Base-by-base conservation (phyloP, 2,888 invertebrate genomes). In the Salpingus planirostris region DNA sequence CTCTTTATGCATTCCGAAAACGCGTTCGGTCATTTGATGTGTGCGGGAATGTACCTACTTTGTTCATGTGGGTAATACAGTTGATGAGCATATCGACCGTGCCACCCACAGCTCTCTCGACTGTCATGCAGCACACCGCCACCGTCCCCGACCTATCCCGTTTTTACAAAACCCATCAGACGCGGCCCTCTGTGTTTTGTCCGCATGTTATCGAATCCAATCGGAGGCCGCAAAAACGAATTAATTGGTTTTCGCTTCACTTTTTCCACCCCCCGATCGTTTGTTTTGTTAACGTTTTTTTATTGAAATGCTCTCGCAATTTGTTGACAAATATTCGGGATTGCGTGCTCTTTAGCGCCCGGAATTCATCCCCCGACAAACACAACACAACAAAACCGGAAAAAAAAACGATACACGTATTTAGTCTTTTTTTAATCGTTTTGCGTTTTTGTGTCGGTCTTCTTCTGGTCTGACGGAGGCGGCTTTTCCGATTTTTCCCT, bases 191-290 rank as follows among this genome's bases (percentile, higher is more conserved):
- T 40, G 33, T 41, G 46, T 47, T 47, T 47, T 44, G 50, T 56
- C 54, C 57, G 47, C 57, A 55, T 57, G 60, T 59, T 57, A 59
- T 59, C 55, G 56, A 59, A 59, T 58, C 52, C 52, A 54, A 50
- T 38, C 47, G 36, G n/a, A 43, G 36, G 50, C 59, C 57, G 41
- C 59, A 59, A 54, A 59, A 59, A 56, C 53, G 51, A 53, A 59
- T 59, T 59, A 58, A 61, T 60, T 57, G 57, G 52, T 56, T 36
- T 36, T 32, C 32, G 36, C 32, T 35, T 35, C 29, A 31, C 28
- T 29, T 33, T 33, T 33, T 24, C 10, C 24, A 21, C n/a, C n/a
- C n/a, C n/a, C n/a, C n/a, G 25, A 24, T 21, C 25, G 34, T 34
- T 29, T 34, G 34, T 29, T 34, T 34, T 30, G 29, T 30, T 29